A percentile compares a stretch with the other conserved stretches of the same genome.
Evolutionary conservation across 2,888 invertebrate species (phyloP).

Genomic region (Lepidonotus clava): DNA sequence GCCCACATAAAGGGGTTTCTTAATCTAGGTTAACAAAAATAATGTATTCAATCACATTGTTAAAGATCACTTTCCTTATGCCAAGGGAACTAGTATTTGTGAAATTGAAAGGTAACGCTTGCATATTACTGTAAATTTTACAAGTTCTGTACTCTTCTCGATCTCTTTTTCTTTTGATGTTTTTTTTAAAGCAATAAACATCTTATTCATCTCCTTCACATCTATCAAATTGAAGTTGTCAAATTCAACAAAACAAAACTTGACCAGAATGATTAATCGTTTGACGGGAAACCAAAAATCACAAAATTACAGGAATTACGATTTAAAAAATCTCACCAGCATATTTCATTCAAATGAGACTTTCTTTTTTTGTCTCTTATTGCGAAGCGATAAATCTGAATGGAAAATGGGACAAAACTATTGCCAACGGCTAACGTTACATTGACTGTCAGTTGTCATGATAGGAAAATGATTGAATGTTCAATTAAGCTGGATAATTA

Average conservation of each 20-base stretch:
- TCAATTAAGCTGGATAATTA: conserved; percentile 50
- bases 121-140: no score
- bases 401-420: conserved; percentile 37
- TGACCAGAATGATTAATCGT: conserved; percentile 45
- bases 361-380: conserved; percentile 33
- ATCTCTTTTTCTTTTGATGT: no score
- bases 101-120: no score
- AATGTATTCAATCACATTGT: no score
- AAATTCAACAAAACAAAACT: neutral
- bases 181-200: neutral
- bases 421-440: conserved; percentile 27
- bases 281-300: neutral
- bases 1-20: no score
- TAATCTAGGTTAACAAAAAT: no score
- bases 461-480: conserved; percentile 51
- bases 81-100: no score
- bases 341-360: neutral
- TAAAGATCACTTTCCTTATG: no score
- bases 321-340: neutral
- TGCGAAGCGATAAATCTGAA: conserved; percentile 21
- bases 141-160: no score
- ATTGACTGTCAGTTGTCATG: conserved; percentile 46
- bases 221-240: neutral
- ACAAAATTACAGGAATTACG: conserved; percentile 9
- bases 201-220: neutral